Base-by-base conservation (phyloP, 2,888 invertebrate genomes). In the Cheilosia variabilis region DNA sequence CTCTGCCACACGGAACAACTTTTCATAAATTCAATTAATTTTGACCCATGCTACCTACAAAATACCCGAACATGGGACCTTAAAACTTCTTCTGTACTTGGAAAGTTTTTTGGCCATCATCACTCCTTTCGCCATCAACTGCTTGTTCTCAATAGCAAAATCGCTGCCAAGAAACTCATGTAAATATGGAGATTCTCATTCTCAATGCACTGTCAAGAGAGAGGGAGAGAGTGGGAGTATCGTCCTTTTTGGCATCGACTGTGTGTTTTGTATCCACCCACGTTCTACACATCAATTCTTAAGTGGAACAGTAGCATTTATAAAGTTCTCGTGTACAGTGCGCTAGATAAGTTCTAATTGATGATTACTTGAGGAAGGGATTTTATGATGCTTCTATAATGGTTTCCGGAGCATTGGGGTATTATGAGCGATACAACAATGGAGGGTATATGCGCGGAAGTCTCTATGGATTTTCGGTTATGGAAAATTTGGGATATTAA, bases 11-110 rank as follows among this genome's bases (percentile, higher is more conserved):
- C 52, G 57, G 65, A 71, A 75, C 73, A 79, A 84, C 69, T 84
- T 84, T 84, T 84, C 75, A 79, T 79, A 79, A 79, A 84, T 84
- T 84, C 84, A 84, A 84, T 84, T 84, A 84, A 79, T 53, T 79
- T 45, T 79, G 79, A 84, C 84, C 79, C 79, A 58, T 79, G 60
- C 47, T 43, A 66, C 69, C 37, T 37, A 37, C 13, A 37, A 65
- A 53, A 75, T 50, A 79, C 43, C 63, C 53, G 60, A 69, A 75
- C 52, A 79, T 43, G 68, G 52, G 34, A 73, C 55, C 72, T 68
- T 68, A 73, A 84, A 79, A 79, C 69, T 84, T 52, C 19, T 75
- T 45, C 58, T 55, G 15, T 19, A 41, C 34, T 62, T 50, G 55
- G 13, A 72, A 58, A 60, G 15, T 66, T 82, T 65, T 62, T 76